Evolutionary conservation across 2,888 invertebrate species (phyloP), one percentile per base, ranked within the genome.

Genomic region (Drosophila meridionalis): DNA sequence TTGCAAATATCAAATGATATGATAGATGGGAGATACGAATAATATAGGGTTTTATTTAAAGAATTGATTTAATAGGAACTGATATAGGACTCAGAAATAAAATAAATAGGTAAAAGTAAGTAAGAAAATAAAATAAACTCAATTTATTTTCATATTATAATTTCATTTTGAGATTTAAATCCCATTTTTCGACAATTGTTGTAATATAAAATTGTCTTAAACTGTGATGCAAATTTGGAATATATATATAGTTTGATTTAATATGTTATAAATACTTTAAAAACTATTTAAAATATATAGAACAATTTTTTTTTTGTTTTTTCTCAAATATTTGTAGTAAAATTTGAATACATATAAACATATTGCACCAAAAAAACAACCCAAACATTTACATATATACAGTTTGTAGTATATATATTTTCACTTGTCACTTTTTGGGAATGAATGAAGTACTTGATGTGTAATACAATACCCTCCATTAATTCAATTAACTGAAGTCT

Each of bases 401-500:
- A 38, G 30, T 26, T 52, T 26, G 26, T 38, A 28, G 1, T n/a
- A 32, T 30, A 34, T 34, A 26, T 57, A 43, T 55, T 34, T 60
- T 50, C 52, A 28, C 40, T 34, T 34, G 70, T 28, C 53, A 57
- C 61, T 34, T 76, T 52, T 74, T 38, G 28, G 48, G 12, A 30
- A 7, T 36, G 12, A 30, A 7, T 32, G 52, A 26, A 36, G 20
- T 26, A 50, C 52, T 63, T n/a, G 36, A 48, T 63, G 55, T 76
- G 84, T 71, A 87, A 84, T 56, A 50, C 52, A 68, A 84, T 87
- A 82, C 65, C 52, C 67, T 66, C 73, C 76, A 87, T 87, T 78
- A 82, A 85, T 85, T 85, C 80, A 85, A 85, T 87, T 85, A 85
- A 85, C 78, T 42, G 47, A 40, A 50, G 71, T 48, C 60, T 60